Base-by-base conservation (phyloP, 2,113 vertebrate genomes). In the Falco punctatus region DNA sequence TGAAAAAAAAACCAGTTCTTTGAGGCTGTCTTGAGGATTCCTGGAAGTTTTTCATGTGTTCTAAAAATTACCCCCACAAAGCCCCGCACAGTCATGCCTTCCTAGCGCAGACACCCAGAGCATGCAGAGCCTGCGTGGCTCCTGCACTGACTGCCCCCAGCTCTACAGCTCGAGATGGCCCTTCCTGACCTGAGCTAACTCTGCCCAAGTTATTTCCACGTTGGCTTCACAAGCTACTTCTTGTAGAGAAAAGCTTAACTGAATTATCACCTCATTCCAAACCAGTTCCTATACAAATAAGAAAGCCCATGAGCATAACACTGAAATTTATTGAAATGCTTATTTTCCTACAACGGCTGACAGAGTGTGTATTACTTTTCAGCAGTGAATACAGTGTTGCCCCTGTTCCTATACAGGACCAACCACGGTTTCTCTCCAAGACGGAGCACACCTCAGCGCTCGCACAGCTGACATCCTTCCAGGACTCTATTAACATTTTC, bases 401-500 rank as follows among this genome's bases (percentile, higher is more conserved):
- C 44, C 55, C 57, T 44, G 52, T 23, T 81, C 70, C 54, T 86
- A 61, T 16, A 49, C 81, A 91, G 77, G 75, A 28, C 79, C 83
- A 65, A 83, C 55, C 20, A 26, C 5, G 6, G 48, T 30, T 92
- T 81, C 94, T 84, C 67, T 58, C 59, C 44, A 79, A 83, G 74
- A 79, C 4, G 13, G 85, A 79, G 73, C 1, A 6, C 84, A 65
- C 93, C 83, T 94, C 91, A 84, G 59, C 9, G 18, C 79, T 88
- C 4, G 2, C 65, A 74, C 54, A 71, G 86, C 62, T 30, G 6
- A 40, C 44, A 62, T 86, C 88, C 93, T 95, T 95, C 73, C 94
- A 83, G 54, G 57, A 44, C 57, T 91, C 88, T 94, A 96, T 95
- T 97, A 96, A 73, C 86, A 72, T 93, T 96, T 96, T 95, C 74